Evolutionary conservation across 2,113 vertebrate species (phyloP).

Genomic region (Xiphorhynchus elegans): DNA sequence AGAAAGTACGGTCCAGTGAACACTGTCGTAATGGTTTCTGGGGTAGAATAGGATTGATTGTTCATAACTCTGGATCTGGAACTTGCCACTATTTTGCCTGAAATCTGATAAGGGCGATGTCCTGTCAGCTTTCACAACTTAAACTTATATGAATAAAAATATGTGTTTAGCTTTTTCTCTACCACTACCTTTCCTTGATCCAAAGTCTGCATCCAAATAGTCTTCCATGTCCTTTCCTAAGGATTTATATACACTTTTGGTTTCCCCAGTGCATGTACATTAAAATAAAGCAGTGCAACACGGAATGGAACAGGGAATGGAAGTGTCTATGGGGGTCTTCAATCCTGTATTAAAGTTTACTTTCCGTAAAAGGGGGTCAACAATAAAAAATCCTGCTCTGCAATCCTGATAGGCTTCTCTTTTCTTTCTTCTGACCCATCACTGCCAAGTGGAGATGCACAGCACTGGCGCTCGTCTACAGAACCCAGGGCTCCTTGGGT

Average conservation of each 20-base stretch:
- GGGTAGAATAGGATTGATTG: background rate
- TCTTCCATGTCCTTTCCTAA: background rate
- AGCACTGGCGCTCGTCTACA: fast-evolving
- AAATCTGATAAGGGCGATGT: background rate
- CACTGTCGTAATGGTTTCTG: background rate
- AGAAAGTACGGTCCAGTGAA: background rate
- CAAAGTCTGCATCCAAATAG: background rate
- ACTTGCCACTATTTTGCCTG: background rate
- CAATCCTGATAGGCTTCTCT: background rate
- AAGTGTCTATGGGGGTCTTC: background rate
- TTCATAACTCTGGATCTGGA: background rate
- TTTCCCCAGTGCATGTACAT: background rate
- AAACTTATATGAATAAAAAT: background rate
- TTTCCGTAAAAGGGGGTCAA: background rate
- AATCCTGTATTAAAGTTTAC: background rate
- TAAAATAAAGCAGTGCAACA: background rate
- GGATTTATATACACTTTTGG: background rate
- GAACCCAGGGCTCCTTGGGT: fast-evolving
- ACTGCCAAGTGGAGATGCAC: background rate
- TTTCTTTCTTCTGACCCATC: background rate
- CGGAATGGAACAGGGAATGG: background rate
- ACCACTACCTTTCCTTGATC: background rate
- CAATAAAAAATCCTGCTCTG: background rate
- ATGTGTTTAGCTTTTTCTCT: background rate
- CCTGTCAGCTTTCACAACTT: background rate